Conservation (phyloP, 2,113 vertebrate species). For the Ia io region DNA sequence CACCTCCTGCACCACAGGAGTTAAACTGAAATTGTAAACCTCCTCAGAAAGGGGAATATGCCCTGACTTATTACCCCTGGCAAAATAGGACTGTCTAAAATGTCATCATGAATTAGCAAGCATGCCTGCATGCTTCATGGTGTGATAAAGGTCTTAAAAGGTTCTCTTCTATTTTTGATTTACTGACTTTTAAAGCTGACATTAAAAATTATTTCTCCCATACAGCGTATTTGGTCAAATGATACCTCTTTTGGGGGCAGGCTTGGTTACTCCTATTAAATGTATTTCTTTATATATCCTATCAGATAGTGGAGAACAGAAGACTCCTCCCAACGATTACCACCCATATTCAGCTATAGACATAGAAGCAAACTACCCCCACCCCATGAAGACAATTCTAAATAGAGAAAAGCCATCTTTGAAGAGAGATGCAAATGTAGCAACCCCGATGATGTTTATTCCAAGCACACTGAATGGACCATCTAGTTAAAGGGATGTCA, state of each 20-base stretch:
- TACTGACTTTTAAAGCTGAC: constrained; percentile 33
- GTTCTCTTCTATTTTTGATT: constrained; percentile 57
- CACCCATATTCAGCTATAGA: neutral
- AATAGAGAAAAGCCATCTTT: constrained; percentile 7
- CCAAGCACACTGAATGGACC: neutral
- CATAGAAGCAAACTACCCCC: neutral
- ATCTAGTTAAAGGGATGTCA: neutral
- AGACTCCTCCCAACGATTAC: neutral
- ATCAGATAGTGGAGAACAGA: neutral
- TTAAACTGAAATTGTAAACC: neutral
- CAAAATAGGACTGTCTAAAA: constrained; percentile 35
- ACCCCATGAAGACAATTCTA: neutral
- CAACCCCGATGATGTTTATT: neutral
- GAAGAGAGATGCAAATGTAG: constrained; percentile 5
- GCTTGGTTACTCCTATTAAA: neutral
- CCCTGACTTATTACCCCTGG: neutral
- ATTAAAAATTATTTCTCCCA: constrained; percentile 34
- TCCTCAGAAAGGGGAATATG: neutral
- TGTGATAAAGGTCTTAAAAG: constrained; percentile 42
- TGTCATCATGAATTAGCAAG: constrained; percentile 58
- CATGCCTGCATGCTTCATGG: constrained; percentile 22
- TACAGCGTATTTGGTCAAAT: neutral
- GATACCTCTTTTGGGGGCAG: neutral
- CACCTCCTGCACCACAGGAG: neutral
- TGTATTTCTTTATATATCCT: neutral